phyloP scores from a whole-genome alignment of 1,140 invertebrate species.

The Sitodiplosis mosellana region DNA sequence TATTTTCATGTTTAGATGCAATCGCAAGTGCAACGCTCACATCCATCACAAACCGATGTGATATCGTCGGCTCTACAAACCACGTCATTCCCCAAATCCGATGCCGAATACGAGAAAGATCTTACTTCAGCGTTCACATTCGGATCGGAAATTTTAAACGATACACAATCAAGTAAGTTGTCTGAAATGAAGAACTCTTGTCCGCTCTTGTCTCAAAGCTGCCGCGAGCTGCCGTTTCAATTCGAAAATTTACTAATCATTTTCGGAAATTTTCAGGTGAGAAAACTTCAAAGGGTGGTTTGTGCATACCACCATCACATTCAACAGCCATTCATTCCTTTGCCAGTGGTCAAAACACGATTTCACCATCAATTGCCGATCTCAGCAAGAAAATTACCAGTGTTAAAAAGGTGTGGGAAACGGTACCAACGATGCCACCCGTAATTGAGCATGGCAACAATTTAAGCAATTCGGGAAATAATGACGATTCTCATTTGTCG shows the following conservation, averaged over 20 bases:
- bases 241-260: too few species aligned
- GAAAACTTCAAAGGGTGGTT: slow-evolving; percentile 13
- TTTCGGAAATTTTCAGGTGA: too few species aligned
- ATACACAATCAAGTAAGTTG: slow-evolving; percentile 28
- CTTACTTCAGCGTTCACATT: slow-evolving; percentile 85
- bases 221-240: too few species aligned
- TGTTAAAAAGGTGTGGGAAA: slow-evolving; percentile 83
- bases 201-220: too few species aligned
- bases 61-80: slow-evolving; percentile 18
- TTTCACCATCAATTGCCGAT: slow-evolving; percentile 53
- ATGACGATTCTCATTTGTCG: slow-evolving; percentile 30
- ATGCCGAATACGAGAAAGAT: slow-evolving; percentile 59
- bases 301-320: slow-evolving; percentile 36
- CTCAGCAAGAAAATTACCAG: slow-evolving; percentile 86
- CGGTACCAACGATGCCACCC: slow-evolving; percentile 37
- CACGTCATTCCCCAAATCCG: slow-evolving; percentile 29
- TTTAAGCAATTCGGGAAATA: slow-evolving; percentile 26
- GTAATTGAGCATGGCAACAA: slow-evolving; percentile 43
- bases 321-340: slow-evolving; percentile 30
- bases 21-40: slow-evolving; percentile 23
- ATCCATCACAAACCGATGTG: slow-evolving; percentile 13
- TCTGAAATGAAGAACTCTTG: too few species aligned
- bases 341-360: slow-evolving; percentile 25
- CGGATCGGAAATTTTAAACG: slow-evolving; percentile 44
- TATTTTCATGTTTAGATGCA: slow-evolving; percentile 11